Evolutionary conservation across 2,113 vertebrate genomes (phyloP).

Genomic region (Chascanopsetta lugubris): DNA sequence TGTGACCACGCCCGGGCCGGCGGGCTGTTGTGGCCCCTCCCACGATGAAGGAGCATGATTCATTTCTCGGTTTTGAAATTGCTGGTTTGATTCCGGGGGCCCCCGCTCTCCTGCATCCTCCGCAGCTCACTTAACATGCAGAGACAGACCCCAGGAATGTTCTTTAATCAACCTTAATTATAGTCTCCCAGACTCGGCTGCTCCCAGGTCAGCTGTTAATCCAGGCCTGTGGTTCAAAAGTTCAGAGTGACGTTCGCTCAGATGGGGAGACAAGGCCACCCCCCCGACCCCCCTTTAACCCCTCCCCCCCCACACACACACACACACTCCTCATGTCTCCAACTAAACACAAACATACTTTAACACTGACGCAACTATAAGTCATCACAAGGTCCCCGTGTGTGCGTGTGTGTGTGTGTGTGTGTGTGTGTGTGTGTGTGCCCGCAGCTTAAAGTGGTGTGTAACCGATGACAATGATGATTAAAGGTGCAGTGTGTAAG

Average conservation of each 20-base stretch:
- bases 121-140: constrained; percentile 63
- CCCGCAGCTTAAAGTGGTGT: constrained; percentile 28
- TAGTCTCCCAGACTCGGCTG: constrained; percentile 53
- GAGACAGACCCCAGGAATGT: constrained; percentile 65
- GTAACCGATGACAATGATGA: constrained; percentile 14
- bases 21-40: constrained; percentile 10
- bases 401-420: neutral
- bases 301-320: too few relatives aligned
- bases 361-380: constrained; percentile 24
- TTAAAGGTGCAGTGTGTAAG: constrained; percentile 10
- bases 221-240: constrained; percentile 68
- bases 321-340: constrained; percentile 8
- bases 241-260: constrained; percentile 60
- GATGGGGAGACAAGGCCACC: too few relatives aligned
- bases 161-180: constrained; percentile 72
- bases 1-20: neutral
- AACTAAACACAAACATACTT: constrained; percentile 40
- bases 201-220: constrained; percentile 71
- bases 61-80: constrained; percentile 24
- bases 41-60: constrained; percentile 11
- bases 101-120: constrained; percentile 33
- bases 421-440: too few relatives aligned
- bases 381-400: constrained; percentile 7
- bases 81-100: constrained; percentile 9
- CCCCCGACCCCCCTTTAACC: constrained; percentile 18